Evolutionary conservation across 2,888 invertebrate genomes (phyloP).

Genomic region (Cerastis rubricosa): DNA sequence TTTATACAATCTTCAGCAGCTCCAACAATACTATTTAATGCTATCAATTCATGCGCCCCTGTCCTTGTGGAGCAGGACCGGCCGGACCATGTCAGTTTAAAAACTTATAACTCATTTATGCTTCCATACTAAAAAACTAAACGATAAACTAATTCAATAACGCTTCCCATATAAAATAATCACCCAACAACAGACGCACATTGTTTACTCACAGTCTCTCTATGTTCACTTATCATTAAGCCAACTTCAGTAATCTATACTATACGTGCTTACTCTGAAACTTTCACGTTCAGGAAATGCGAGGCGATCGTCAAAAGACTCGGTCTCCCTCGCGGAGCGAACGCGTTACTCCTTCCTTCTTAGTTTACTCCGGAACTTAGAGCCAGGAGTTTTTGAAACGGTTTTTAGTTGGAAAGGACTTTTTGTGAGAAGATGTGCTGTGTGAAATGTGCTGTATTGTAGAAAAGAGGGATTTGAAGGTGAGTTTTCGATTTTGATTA

Average conservation of each 20-base stretch:
- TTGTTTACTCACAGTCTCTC: slow-evolving; percentile 41
- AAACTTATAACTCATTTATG: too few relatives aligned
- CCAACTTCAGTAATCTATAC: slow-evolving; percentile 57
- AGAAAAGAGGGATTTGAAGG: slow-evolving; percentile 36
- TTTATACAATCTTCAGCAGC: too few relatives aligned
- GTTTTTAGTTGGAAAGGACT: not conserved
- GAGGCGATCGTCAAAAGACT: slow-evolving; percentile 63
- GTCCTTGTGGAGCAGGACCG: too few relatives aligned
- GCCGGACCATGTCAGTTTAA: too few relatives aligned
- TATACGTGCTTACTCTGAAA: slow-evolving; percentile 60
- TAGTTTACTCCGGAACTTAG: slow-evolving; percentile 33
- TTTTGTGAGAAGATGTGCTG: slow-evolving; percentile 50
- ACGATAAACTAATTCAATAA: not conserved
- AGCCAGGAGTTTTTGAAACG: slow-evolving; percentile 4
- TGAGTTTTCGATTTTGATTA: slow-evolving; percentile 12
- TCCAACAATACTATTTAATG: too few relatives aligned
- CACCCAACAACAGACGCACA: slow-evolving; percentile 10
- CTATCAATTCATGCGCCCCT: too few relatives aligned
- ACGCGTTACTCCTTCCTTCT: slow-evolving; percentile 54
- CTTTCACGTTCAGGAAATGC: slow-evolving; percentile 66
- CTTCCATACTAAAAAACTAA: not conserved
- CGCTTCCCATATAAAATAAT: slow-evolving; percentile 7
- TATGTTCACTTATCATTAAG: slow-evolving; percentile 51
- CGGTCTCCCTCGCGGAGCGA: slow-evolving; percentile 54
- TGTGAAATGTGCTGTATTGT: slow-evolving; percentile 41